A percentile compares a stretch with the other conserved stretches of the same genome.
phyloP scores from a whole-genome alignment of 2,888 invertebrate species.

The Oligia strigilis region DNA sequence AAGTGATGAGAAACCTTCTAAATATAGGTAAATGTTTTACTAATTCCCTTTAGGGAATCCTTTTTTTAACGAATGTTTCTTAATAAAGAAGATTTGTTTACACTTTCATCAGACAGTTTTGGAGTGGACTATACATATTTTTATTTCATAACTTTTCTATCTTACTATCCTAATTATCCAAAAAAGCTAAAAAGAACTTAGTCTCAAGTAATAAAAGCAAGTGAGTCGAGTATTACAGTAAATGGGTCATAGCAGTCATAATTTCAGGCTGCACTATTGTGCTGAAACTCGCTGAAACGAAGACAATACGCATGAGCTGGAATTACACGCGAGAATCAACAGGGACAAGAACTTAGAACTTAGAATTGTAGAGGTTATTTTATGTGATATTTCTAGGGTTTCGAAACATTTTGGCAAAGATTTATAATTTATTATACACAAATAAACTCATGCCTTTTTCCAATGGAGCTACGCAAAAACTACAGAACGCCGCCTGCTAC shows the following conservation, averaged over 20 bases:
- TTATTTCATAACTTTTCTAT: neutral
- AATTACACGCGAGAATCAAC: slow-evolving; percentile 24
- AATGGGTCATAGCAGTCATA: slow-evolving; percentile 55
- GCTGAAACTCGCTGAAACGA: slow-evolving; percentile 30
- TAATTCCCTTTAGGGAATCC: too few species aligned
- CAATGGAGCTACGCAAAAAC: neutral
- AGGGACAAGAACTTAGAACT: neutral
- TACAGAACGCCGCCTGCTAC: neutral
- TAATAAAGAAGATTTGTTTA: too few species aligned
- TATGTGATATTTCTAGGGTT: neutral
- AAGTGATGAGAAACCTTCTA: too few species aligned
- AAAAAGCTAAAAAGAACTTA: slow-evolving; percentile 10
- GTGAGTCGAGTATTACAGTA: slow-evolving; percentile 45
- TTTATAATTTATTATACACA: neutral
- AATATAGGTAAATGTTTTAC: neutral
- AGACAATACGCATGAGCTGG: slow-evolving; percentile 27
- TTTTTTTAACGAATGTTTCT: neutral
- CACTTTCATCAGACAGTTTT: neutral
- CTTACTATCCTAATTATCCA: neutral
- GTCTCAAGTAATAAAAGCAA: slow-evolving; percentile 22
- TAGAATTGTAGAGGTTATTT: neutral
- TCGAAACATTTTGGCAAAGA: neutral
- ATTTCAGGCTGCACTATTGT: slow-evolving; percentile 55
- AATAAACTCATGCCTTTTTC: neutral
- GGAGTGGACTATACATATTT: neutral